Conservation (phyloP, 2,797 vertebrate species). For the Pachyuromys duprasi region DNA sequence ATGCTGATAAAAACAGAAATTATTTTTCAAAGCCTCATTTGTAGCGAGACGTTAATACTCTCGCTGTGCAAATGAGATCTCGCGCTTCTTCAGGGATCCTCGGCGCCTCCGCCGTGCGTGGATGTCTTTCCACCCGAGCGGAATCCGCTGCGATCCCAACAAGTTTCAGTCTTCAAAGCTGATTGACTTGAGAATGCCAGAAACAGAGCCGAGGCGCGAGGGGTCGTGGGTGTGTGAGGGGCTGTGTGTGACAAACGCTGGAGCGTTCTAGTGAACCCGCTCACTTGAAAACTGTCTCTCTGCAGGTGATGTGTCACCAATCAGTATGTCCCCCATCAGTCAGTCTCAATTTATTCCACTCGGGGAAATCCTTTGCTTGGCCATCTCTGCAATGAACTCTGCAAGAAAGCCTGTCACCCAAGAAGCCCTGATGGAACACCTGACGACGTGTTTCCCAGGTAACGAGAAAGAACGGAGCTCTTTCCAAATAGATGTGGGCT, state of each 20-base stretch:
- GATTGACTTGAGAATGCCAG: not conserved
- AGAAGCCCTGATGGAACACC: constrained; percentile 97
- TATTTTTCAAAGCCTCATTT: not conserved
- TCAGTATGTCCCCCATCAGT: constrained; percentile 99
- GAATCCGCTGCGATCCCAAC: not conserved
- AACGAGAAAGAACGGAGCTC: constrained; percentile 60
- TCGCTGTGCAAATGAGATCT: not conserved
- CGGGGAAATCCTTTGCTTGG: constrained; percentile 98
- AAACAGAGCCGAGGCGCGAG: not conserved
- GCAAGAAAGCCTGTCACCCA: constrained; percentile 98
- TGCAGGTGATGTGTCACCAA: constrained; percentile 99
- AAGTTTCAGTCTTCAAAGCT: not conserved
- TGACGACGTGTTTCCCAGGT: constrained; percentile 99
- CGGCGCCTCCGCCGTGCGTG: rapidly evolving
- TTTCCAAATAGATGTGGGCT: not conserved
- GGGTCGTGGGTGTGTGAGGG: rapidly evolving
- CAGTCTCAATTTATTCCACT: constrained; percentile 99
- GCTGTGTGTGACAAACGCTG: not conserved
- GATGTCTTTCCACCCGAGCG: not conserved
- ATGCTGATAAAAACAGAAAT: constrained; percentile 9
- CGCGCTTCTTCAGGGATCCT: not conserved
- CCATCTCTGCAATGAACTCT: constrained; percentile 99
- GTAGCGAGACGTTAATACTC: not conserved
- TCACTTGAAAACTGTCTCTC: constrained; percentile 84
- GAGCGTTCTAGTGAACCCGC: constrained; percentile 26